Percentiles rank a stretch among this genome's conserved stretches.
phyloP scores from a whole-genome alignment of 1,140 invertebrate genomes.

The Conus ventricosus region DNA sequence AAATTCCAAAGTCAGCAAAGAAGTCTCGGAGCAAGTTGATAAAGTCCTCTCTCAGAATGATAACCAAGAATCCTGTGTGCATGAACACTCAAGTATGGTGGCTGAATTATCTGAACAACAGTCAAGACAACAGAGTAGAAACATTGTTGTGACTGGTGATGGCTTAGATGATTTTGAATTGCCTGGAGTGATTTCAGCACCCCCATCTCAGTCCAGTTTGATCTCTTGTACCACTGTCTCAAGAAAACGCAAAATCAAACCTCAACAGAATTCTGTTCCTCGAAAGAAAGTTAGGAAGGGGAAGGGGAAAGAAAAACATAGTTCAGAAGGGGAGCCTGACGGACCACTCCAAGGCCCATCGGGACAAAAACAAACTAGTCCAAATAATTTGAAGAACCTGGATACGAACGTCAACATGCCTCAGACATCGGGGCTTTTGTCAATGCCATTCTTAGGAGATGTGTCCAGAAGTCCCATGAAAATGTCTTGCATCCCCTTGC shows the following conservation, averaged over 20 bases:
- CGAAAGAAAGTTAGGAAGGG: not conserved
- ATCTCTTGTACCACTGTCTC: not conserved
- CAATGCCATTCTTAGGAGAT: conserved; percentile 8
- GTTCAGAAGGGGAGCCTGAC: not conserved
- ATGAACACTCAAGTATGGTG: too few species aligned
- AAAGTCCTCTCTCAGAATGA: too few species aligned
- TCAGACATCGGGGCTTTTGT: not conserved
- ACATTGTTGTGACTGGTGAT: too few species aligned
- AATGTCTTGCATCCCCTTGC: not conserved
- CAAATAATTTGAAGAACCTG: not conserved
- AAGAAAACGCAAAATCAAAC: not conserved
- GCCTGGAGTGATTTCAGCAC: not conserved
- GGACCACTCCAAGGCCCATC: not conserved
- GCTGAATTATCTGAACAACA: too few species aligned
- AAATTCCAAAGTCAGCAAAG: too few species aligned
- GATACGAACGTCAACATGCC: not conserved
- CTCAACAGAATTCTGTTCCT: not conserved
- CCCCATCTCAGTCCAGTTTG: not conserved
- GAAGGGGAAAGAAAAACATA: not conserved
- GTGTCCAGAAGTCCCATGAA: not conserved
- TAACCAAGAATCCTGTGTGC: too few species aligned
- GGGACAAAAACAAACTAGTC: not conserved
- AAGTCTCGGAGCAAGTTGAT: too few species aligned
- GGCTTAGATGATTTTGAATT: not conserved
- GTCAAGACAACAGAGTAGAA: too few species aligned